Evolutionary conservation across 2,113 vertebrate genomes (phyloP).

Genomic region (Dromiciops gliroides): DNA sequence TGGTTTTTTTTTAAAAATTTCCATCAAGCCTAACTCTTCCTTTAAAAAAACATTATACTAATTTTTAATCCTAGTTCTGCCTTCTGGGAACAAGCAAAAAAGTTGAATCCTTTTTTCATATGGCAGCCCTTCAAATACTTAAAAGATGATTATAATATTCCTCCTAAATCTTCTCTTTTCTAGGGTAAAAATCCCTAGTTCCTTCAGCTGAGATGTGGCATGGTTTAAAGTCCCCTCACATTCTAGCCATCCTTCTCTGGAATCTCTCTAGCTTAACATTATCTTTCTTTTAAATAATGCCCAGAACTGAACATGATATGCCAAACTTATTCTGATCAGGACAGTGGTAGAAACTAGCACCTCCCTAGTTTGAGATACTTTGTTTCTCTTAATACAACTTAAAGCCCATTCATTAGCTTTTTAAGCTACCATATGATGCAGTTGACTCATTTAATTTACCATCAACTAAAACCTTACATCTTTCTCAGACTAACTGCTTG

Average conservation of each 20-base stretch:
- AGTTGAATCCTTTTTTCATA: background rate
- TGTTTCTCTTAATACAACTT: background rate
- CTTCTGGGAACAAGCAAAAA: background rate
- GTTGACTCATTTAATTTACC: background rate
- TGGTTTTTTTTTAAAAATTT: too few species aligned
- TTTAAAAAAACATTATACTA: background rate
- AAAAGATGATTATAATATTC: background rate
- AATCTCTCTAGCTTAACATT: background rate
- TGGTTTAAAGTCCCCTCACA: background rate
- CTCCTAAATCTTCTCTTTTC: background rate
- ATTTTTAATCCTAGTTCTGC: background rate
- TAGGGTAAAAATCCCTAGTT: background rate
- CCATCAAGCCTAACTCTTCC: background rate
- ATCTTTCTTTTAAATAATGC: background rate
- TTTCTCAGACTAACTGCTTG: background rate
- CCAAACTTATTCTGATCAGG: background rate
- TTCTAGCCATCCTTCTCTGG: background rate
- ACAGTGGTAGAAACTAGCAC: background rate
- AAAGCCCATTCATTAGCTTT: background rate
- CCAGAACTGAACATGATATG: background rate
- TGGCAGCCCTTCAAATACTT: background rate
- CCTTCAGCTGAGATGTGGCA: background rate
- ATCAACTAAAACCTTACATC: background rate
- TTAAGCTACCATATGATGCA: background rate
- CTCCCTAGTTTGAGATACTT: background rate